Evolutionary conservation across 2,888 invertebrate species (phyloP).

Genomic region (Trichogramma evanescens): DNA sequence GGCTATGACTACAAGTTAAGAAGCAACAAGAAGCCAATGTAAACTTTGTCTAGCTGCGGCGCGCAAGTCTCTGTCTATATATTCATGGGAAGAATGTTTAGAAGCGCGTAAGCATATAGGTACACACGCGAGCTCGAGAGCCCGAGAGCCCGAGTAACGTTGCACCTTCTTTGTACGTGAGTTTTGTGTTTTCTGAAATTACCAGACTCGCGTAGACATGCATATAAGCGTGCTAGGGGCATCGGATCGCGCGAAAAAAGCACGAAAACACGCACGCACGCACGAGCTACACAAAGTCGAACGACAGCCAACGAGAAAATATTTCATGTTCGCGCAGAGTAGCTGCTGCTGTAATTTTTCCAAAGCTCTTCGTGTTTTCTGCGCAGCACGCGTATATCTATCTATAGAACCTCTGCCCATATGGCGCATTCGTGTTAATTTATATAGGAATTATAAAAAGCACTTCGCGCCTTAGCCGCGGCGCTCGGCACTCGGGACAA

Average conservation of each 20-base stretch:
- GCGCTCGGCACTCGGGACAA: background rate
- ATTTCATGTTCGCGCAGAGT: constrained; percentile 7
- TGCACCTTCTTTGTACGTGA: background rate
- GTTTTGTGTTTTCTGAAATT: constrained; percentile 13
- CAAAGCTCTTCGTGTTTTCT: constrained; percentile 9
- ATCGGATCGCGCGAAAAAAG: background rate
- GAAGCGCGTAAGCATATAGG: background rate
- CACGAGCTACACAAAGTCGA: background rate
- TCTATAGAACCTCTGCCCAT: too few species aligned
- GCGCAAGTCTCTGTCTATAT: background rate
- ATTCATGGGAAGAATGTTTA: constrained; percentile 4
- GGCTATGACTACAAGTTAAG: too few species aligned
- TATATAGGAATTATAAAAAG: constrained; percentile 10
- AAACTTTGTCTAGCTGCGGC: background rate
- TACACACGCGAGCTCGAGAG: background rate
- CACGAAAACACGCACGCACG: background rate
- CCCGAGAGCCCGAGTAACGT: too few species aligned
- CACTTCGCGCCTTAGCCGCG: background rate
- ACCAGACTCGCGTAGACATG: background rate
- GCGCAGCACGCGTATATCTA: background rate
- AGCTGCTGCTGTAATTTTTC: background rate
- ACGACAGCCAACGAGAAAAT: background rate
- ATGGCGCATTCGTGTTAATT: constrained; percentile 8
- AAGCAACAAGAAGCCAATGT: background rate
- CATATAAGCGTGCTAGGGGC: too few species aligned